A percentile compares a stretch with the other conserved stretches of the same genome.
Conservation (phyloP, 2,113 vertebrate genomes). For the Oryzias javanicus region DNA sequence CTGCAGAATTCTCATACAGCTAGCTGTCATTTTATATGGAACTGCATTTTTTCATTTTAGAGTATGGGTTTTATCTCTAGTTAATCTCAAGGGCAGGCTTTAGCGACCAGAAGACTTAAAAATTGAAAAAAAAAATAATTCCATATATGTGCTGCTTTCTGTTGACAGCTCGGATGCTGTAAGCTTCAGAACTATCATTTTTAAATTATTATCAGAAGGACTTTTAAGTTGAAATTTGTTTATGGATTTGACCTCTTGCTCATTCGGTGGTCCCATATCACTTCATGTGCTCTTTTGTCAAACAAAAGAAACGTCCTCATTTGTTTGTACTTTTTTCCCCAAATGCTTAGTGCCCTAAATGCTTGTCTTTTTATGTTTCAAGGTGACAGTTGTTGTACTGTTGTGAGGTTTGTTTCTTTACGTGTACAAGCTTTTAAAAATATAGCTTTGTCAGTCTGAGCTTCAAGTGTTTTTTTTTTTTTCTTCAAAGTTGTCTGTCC, state of each 20-base stretch:
- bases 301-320: not conserved
- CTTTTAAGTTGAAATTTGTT: conserved; percentile 3
- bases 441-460: no score
- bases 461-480: no score
- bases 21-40: not conserved
- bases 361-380: no score
- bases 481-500: no score
- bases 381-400: no score
- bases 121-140: not conserved
- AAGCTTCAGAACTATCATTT: no score
- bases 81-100: not conserved
- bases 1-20: conserved; percentile 7
- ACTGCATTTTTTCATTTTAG: conserved; percentile 5
- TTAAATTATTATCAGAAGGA: no score
- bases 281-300: not conserved
- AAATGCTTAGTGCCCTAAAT: not conserved
- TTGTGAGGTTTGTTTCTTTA: no score
- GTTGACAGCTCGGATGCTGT: conserved; percentile 1
- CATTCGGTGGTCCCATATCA: not conserved
- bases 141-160: not conserved
- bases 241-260: conserved; percentile 7
- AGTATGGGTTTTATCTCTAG: conserved; percentile 9
- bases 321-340: not conserved
- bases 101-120: not conserved
- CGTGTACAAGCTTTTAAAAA: no score